A percentile compares a stretch with the other conserved stretches of the same genome.
phyloP scores from a whole-genome alignment of 1,140 invertebrate genomes.

The Apis cerana region DNA sequence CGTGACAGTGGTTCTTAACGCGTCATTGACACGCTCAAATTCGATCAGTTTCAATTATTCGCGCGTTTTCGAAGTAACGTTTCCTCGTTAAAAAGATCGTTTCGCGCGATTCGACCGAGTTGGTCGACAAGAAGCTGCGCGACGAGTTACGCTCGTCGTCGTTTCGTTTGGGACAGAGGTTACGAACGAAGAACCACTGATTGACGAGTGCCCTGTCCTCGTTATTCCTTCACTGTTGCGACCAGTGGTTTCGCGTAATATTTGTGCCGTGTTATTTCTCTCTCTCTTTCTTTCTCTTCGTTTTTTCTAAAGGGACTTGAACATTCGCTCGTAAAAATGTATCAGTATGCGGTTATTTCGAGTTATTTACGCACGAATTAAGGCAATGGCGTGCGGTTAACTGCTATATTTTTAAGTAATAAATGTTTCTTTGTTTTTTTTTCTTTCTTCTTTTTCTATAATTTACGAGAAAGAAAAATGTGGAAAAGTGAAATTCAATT shows the following conservation, averaged over 20 bases:
- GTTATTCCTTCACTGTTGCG: neutral
- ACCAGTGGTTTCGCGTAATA: constrained; percentile 40
- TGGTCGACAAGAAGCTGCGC: no score
- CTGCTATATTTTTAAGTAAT: neutral
- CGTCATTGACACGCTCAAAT: no score
- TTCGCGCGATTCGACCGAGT: no score
- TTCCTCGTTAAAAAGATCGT: no score
- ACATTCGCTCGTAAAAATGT: neutral
- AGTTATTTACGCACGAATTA: neutral
- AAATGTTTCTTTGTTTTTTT: no score
- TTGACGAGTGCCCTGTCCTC: neutral
- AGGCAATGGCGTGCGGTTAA: neutral
- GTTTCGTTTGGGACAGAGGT: no score
- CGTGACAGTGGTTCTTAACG: neutral
- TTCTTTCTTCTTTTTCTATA: no score
- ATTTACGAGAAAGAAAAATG: no score
- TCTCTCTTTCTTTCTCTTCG: neutral
- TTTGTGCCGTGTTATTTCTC: neutral
- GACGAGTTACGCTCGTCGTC: no score
- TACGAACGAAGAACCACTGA: neutral
- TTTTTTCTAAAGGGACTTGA: neutral
- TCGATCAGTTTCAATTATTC: neutral
- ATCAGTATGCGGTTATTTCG: neutral
- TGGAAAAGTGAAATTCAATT: no score
- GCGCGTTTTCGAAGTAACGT: no score